Conservation (phyloP, 2,797 vertebrate genomes). For the Typhlichthys eigenmanni region DNA sequence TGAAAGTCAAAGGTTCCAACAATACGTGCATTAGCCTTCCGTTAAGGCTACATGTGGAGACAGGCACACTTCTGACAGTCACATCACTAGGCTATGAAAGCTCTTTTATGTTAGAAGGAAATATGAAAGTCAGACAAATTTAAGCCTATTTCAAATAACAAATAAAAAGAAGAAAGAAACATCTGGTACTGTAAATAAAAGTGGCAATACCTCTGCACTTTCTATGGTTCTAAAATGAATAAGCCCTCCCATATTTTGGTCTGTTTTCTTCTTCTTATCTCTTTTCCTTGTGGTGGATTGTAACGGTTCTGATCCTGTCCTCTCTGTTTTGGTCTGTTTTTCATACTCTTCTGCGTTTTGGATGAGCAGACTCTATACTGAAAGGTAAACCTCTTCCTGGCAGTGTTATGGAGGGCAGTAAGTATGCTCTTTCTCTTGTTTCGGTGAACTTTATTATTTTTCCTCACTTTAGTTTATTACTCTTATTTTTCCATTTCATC, state of each 20-base stretch:
- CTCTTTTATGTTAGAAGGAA: no score
- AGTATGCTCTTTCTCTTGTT: conserved; percentile 74
- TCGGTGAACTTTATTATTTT: conserved; percentile 10
- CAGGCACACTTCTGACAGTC: no score
- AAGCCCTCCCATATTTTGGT: conserved; percentile 11
- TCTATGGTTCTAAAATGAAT: no score
- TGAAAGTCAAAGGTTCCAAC: no score
- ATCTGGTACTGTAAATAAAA: no score
- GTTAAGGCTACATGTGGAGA: no score
- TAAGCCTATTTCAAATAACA: no score
- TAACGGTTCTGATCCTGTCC: conserved; percentile 59
- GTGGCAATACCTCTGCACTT: no score
- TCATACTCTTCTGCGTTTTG: conserved; percentile 55
- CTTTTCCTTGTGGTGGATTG: conserved; percentile 44
- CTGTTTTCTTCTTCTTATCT: conserved; percentile 21
- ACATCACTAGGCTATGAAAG: no score
- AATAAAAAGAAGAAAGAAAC: no score
- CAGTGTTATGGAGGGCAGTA: conserved; percentile 94
- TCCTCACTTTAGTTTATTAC: conserved; percentile 5
- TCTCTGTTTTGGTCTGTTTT: conserved; percentile 40
- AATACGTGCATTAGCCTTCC: no score
- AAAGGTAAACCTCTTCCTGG: conserved; percentile 97
- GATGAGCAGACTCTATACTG: conserved; percentile 93
- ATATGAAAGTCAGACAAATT: no score
- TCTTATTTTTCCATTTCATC: neutral